A percentile compares a stretch with the other conserved stretches of the same genome.
These are phyloP conservation scores for Mus spicilegus DNA, from an alignment of 2,113 vertebrate genomes.

Conservation along the genomic window DNA sequence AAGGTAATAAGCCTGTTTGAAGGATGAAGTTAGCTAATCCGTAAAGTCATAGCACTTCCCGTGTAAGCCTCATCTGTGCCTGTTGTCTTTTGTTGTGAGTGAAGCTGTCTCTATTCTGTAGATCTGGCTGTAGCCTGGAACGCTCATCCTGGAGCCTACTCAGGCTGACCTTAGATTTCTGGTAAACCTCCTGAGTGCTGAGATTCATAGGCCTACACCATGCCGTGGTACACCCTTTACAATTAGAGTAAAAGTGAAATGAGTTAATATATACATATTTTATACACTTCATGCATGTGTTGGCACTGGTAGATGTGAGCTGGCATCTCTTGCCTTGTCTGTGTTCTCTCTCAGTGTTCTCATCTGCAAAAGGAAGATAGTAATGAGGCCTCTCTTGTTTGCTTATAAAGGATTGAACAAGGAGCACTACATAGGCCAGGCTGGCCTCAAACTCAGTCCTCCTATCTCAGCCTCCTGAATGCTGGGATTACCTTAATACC, in stretches of 20 bases:
- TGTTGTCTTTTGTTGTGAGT: neutral
- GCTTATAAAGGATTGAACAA: neutral
- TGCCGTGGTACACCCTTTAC: neutral
- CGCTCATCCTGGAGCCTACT: neutral
- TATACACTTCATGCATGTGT: neutral
- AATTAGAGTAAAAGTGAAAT: neutral
- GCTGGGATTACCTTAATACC: no score
- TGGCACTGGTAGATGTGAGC: neutral
- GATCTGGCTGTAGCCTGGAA: neutral
- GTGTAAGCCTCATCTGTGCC: neutral
- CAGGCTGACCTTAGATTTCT: neutral
- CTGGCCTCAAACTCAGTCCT: neutral
- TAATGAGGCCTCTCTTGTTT: neutral
- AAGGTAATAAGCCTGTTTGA: constrained; percentile 7
- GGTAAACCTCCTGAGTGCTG: neutral
- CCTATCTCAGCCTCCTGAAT: no score
- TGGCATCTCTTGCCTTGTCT: neutral
- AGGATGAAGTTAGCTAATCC: neutral
- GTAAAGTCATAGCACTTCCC: constrained; percentile 16
- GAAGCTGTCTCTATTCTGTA: neutral
- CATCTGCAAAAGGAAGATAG: neutral
- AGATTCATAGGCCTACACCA: neutral
- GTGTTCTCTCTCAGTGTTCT: neutral
- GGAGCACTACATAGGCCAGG: neutral
- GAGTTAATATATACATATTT: neutral